Evolutionary conservation across 2,797 vertebrate genomes (phyloP).

Genomic region (Acrossocheilus fasciatus): DNA sequence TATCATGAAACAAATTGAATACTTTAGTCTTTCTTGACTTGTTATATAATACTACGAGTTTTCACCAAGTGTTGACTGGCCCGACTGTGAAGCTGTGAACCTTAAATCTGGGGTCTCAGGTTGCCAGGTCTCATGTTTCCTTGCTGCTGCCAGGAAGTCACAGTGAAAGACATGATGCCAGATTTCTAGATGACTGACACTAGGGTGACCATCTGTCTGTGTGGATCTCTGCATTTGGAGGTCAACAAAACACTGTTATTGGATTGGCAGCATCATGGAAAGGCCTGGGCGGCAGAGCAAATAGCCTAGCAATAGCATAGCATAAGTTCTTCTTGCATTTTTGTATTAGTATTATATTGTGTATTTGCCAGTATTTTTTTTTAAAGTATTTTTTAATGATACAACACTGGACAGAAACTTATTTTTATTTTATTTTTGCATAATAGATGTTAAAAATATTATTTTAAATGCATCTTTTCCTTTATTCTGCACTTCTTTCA

Average conservation of each 20-base stretch:
- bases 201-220: slow-evolving; percentile 51
- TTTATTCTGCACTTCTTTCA: too few species aligned
- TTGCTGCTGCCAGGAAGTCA: slow-evolving; percentile 72
- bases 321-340: not conserved
- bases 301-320: not conserved
- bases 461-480: not conserved
- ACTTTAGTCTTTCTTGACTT: not conserved
- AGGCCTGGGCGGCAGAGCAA: not conserved
- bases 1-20: not conserved
- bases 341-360: not conserved
- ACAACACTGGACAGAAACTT: not conserved
- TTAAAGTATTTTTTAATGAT: not conserved
- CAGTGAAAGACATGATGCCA: slow-evolving; percentile 75
- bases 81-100: slow-evolving; percentile 68
- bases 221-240: slow-evolving; percentile 19
- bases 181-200: slow-evolving; percentile 71
- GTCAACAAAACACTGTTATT: slow-evolving; percentile 11
- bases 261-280: not conserved
- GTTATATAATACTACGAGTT: slow-evolving; percentile 60
- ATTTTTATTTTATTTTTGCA: not conserved
- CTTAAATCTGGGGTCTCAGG: slow-evolving; percentile 80
- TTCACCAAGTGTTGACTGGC: slow-evolving; percentile 69
- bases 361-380: not conserved
- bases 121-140: slow-evolving; percentile 76
- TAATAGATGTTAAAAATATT: not conserved